Evolutionary conservation across 2,888 invertebrate genomes (phyloP), one percentile per base, ranked within the genome.

Genomic region (Lacanobia oleracea): DNA sequence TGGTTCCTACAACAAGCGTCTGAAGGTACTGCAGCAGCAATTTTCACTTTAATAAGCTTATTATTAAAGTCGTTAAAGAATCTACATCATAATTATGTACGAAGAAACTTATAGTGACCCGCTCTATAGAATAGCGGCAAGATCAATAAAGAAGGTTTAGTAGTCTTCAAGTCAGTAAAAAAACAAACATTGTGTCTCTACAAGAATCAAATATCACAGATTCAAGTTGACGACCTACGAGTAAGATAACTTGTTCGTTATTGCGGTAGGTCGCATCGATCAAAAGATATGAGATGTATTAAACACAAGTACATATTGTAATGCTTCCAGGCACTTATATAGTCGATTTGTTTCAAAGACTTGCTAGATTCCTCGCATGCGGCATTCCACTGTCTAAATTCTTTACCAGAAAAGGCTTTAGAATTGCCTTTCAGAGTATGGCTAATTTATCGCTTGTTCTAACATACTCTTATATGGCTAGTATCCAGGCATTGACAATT

Each of bases 351-450:
- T 23, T 21, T 57, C n/a, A 7, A 18, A 21, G 53, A 45, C 21
- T 9, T 67, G 48, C 60, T 50, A 75, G 63, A 54, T 45, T 23
- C 16, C 50, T 70, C 21, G 40, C 10, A 69, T 69, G 51, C 10
- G 51, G 57, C 16, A 61, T 70, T 69, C 18, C 10, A 23, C 56
- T 70, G 61, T 53, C 56, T 23, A 40, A 12, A 33, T 33, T 33
- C 2, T 43, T 23, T 57, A 62, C 75, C 53, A 33, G 57, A 53
- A 67, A 51, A 43, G 40, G 54, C 54, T 60, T 69, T 16, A 23
- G 1, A 51, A 45, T 40, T 33, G 8, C 14, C n/a, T n/a, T 51
- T 48, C 18, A 45, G 40, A n/a, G 10, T 5, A 21, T 37, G 3
- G 27, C 9, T 23, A 63, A 48, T 53, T 12, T 53, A 18, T 21